Conservation (phyloP, 2,113 vertebrate species). For the Megalops atlanticus region DNA sequence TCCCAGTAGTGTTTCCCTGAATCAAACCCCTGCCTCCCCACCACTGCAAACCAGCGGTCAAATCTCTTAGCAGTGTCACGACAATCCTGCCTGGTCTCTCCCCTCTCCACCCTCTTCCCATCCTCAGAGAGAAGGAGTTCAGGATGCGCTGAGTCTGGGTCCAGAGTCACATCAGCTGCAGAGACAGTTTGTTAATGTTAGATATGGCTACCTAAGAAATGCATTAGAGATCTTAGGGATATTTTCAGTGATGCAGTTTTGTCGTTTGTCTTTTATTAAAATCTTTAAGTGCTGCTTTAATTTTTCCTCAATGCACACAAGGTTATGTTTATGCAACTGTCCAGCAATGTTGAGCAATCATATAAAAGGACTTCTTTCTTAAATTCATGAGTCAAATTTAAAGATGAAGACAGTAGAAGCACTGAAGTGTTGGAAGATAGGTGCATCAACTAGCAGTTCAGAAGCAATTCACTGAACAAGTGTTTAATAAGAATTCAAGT, state of each 20-base stretch:
- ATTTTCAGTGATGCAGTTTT: not conserved
- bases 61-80: not conserved
- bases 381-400: too few species aligned
- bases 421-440: too few species aligned
- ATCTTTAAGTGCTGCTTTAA: not conserved
- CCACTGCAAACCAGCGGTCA: not conserved
- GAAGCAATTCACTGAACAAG: too few species aligned
- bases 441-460: too few species aligned
- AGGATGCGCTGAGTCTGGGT: not conserved
- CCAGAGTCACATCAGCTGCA: constrained; percentile 11
- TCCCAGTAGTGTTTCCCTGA: not conserved
- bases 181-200: constrained; percentile 53
- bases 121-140: not conserved
- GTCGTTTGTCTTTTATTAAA: not conserved
- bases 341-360: too few species aligned
- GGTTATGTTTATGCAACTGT: not conserved
- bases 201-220: too few species aligned
- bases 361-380: too few species aligned
- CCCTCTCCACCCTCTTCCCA: not conserved
- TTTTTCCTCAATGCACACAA: not conserved
- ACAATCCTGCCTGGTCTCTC: not conserved
- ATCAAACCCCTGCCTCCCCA: not conserved
- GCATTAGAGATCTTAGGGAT: too few species aligned
- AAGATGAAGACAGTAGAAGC: too few species aligned
- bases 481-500: too few species aligned